Percentiles rank a stretch among this genome's conserved stretches.
phyloP scores from a whole-genome alignment of 2,888 invertebrate species.

The Dryocosmus kuriphilus region DNA sequence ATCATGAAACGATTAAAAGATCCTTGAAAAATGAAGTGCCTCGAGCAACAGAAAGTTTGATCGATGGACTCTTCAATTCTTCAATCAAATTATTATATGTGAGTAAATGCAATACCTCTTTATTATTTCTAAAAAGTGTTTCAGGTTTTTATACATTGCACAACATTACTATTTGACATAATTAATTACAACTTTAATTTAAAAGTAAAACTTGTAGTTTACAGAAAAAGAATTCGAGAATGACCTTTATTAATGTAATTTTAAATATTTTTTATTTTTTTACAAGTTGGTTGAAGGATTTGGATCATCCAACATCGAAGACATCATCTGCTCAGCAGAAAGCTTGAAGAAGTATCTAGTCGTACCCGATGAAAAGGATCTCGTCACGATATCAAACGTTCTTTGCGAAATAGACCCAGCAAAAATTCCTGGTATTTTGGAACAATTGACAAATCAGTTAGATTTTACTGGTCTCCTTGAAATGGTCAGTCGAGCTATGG shows the following conservation, averaged over 20 bases:
- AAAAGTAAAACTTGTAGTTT: no score
- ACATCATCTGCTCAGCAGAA: conserved; percentile 68
- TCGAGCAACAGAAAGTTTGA: conserved; percentile 73
- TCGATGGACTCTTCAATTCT: conserved; percentile 78
- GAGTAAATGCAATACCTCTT: conserved; percentile 68
- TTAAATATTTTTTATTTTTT: conserved; percentile 41
- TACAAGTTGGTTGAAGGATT: conserved; percentile 68
- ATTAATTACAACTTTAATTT: no score
- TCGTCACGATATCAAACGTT: conserved; percentile 72
- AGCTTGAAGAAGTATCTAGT: conserved; percentile 68
- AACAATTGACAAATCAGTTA: conserved; percentile 78
- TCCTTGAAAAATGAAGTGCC: conserved; percentile 75
- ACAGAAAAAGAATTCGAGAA: background rate
- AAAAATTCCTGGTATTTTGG: conserved; percentile 77
- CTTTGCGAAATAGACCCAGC: conserved; percentile 77
- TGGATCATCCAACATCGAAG: conserved; percentile 69
- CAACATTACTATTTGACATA: no score
- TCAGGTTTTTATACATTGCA: no score
- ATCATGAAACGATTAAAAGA: conserved; percentile 77
- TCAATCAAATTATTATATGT: conserved; percentile 80
- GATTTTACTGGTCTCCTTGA: conserved; percentile 79
- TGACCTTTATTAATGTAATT: conserved; percentile 63
- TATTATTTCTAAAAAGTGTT: no score
- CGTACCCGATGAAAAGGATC: conserved; percentile 64
- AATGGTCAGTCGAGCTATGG: conserved; percentile 78